These are phyloP conservation scores for Chlorops oryzae DNA, from an alignment of 1,140 invertebrate species.

Conservation along the genomic window DNA sequence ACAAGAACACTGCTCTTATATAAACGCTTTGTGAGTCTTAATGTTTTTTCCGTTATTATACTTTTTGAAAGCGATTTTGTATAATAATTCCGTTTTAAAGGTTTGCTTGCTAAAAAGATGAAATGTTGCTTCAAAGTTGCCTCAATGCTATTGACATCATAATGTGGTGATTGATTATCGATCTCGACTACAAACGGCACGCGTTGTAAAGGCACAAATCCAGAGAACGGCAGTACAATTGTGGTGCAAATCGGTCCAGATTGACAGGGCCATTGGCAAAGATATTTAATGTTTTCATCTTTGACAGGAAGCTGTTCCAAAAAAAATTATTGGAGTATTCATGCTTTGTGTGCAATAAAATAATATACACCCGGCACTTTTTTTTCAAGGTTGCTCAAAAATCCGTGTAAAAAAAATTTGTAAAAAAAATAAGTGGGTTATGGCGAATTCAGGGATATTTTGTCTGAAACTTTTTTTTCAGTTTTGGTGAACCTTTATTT, in stretches of 20 bases:
- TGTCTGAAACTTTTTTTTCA: too few relatives aligned
- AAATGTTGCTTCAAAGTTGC: constrained; percentile 40
- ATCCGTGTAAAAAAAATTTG: too few relatives aligned
- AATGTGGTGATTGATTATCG: constrained; percentile 43
- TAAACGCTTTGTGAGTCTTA: constrained; percentile 34
- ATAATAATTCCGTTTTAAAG: constrained; percentile 39
- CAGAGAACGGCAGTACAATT: constrained; percentile 31
- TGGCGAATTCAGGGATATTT: too few relatives aligned
- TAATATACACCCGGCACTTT: too few relatives aligned
- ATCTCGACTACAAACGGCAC: constrained; percentile 37
- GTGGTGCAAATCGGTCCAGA: constrained; percentile 37
- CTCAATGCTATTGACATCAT: constrained; percentile 35
- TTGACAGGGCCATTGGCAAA: constrained; percentile 43
- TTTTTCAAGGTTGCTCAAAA: too few relatives aligned
- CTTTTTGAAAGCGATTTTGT: constrained; percentile 33
- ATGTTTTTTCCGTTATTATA: constrained; percentile 30
- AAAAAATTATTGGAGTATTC: too few relatives aligned
- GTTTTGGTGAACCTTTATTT: too few relatives aligned
- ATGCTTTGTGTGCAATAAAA: too few relatives aligned
- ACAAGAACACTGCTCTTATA: constrained; percentile 35
- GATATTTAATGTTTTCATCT: constrained; percentile 41
- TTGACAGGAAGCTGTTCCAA: constrained; percentile 32
- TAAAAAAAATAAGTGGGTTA: too few relatives aligned
- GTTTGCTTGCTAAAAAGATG: constrained; percentile 39
- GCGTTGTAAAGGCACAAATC: constrained; percentile 36